Conservation (phyloP, 2,113 vertebrate genomes). For the Oreamnos americanus region DNA sequence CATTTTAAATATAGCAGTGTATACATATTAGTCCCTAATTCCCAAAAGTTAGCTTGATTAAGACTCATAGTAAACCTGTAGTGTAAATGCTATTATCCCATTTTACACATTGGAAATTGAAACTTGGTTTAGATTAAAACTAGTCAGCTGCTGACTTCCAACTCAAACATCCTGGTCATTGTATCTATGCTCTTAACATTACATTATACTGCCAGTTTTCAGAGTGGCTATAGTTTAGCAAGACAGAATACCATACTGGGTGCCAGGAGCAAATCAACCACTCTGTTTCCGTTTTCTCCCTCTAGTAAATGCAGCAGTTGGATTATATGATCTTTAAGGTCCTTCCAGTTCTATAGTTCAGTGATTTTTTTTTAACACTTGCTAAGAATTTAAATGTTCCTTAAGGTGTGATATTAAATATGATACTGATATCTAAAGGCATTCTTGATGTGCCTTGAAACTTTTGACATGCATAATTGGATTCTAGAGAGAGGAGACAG, state of each 20-base stretch:
- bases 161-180: background rate
- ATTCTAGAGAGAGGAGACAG: background rate
- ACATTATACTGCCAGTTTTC: background rate
- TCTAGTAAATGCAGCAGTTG: background rate
- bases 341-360: background rate
- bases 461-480: background rate
- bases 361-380: background rate
- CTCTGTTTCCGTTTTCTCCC: background rate
- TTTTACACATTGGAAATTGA: slow-evolving; percentile 5
- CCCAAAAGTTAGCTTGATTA: background rate
- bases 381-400: background rate
- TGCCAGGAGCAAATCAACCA: background rate
- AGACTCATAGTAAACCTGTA: background rate
- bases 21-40: background rate
- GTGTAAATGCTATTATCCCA: background rate
- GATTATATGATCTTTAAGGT: background rate
- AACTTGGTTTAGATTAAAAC: background rate
- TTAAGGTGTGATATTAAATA: background rate
- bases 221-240: background rate
- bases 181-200: background rate
- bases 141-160: background rate
- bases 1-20: background rate
- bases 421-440: background rate
- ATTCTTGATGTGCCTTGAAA: background rate
- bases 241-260: background rate